A percentile compares a stretch with the other conserved stretches of the same genome.
These are phyloP conservation scores for Synergus laeviventris DNA, from an alignment of 2,888 invertebrate species.

Conservation along the genomic window DNA sequence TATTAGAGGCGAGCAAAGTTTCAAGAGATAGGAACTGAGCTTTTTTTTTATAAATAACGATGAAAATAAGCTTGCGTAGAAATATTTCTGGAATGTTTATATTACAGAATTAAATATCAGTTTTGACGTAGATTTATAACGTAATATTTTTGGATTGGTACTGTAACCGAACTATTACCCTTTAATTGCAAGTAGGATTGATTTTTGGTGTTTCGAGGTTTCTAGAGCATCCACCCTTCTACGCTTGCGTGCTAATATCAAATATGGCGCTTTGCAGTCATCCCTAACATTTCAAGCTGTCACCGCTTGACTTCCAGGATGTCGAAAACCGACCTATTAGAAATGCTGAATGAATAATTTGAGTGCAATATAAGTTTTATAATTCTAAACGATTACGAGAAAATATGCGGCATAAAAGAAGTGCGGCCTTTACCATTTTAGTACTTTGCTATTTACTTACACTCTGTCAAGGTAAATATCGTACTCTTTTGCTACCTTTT, in stretches of 20 bases:
- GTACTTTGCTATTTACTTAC: neutral
- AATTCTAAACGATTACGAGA: neutral
- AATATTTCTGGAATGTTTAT: conserved; percentile 6
- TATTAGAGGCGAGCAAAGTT: neutral
- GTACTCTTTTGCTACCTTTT: neutral
- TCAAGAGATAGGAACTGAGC: neutral
- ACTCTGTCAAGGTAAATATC: conserved; percentile 6
- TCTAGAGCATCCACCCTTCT: conserved; percentile 60
- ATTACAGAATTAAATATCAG: neutral
- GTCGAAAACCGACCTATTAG: conserved; percentile 3
- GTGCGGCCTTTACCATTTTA: neutral
- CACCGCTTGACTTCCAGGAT: neutral
- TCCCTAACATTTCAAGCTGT: neutral
- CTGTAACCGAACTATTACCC: conserved; percentile 47
- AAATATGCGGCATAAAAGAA: neutral
- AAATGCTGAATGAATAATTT: neutral
- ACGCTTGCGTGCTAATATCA: conserved; percentile 52
- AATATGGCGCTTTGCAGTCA: conserved; percentile 58
- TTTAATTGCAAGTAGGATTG: conserved; percentile 60
- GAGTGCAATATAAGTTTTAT: neutral
- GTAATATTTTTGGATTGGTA: conserved; percentile 1
- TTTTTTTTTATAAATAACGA: neutral
- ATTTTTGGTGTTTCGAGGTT: conserved; percentile 64
- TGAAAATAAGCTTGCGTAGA: neutral
- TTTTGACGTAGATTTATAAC: conserved; percentile 11